Conservation (phyloP, 2,888 invertebrate genomes). For the Synanthedon andrenaeformis region DNA sequence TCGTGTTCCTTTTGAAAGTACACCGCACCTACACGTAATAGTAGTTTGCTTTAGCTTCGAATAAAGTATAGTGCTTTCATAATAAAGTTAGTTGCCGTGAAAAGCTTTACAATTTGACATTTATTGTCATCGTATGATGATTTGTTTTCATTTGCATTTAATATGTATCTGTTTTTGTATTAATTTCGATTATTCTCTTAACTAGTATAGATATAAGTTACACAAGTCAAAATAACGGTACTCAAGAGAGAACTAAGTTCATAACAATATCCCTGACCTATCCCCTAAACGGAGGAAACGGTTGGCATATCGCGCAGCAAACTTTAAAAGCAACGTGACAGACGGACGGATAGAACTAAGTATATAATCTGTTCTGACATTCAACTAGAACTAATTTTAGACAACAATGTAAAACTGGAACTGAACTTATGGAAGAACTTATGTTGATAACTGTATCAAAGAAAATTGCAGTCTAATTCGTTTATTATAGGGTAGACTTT, state of each 20-base stretch:
- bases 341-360: slow-evolving; percentile 2
- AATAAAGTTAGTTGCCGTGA: background rate
- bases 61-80: background rate
- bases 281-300: background rate
- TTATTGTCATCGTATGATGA: too few relatives aligned
- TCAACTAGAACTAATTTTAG: slow-evolving; percentile 48
- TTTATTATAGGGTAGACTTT: slow-evolving; percentile 12
- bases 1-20: background rate
- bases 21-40: background rate
- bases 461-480: slow-evolving; percentile 16
- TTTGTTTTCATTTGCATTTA: too few relatives aligned
- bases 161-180: too few relatives aligned
- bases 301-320: background rate
- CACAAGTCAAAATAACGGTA: too few relatives aligned
- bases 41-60: background rate
- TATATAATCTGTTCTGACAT: slow-evolving; percentile 30
- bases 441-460: slow-evolving; percentile 5
- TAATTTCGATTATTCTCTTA: too few relatives aligned
- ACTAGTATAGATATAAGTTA: too few relatives aligned
- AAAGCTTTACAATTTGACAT: background rate
- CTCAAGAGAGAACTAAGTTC: background rate
- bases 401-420: slow-evolving; percentile 42
- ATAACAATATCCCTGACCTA: background rate
- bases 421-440: slow-evolving; percentile 20
- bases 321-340: background rate